phyloP scores from a whole-genome alignment of 2,797 vertebrate species.

The Ceyx erithaca region DNA sequence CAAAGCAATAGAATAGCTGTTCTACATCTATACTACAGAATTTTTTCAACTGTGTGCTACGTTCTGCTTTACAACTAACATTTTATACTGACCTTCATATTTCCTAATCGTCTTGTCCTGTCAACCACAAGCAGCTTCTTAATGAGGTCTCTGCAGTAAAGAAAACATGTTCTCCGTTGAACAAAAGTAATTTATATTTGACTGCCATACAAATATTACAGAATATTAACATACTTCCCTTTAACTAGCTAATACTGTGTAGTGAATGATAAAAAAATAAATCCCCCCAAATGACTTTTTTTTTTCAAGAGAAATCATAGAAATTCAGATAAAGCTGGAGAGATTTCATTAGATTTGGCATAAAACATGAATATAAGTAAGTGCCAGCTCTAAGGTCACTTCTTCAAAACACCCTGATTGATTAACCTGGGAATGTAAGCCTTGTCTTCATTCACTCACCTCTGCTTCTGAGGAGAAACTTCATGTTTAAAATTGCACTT shows the following conservation, averaged over 20 bases:
- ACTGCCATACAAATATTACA: background rate
- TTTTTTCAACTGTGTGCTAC: background rate
- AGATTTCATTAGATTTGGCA: background rate
- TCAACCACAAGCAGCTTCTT: conserved; percentile 96
- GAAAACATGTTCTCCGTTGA: conserved; percentile 3
- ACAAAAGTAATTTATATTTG: background rate
- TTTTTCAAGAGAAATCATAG: background rate
- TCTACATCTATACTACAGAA: background rate
- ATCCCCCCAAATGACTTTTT: background rate
- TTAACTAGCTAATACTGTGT: background rate
- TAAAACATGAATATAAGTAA: background rate
- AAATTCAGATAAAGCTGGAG: background rate
- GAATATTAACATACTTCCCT: background rate
- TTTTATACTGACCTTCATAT: conserved; percentile 91
- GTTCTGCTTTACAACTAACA: background rate
- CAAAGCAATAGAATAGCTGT: background rate
- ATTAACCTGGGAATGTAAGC: background rate
- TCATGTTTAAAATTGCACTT: background rate
- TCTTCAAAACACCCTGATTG: background rate
- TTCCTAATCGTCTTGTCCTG: conserved; percentile 90
- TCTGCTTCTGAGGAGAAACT: background rate
- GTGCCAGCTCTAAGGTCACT: background rate
- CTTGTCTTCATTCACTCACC: background rate
- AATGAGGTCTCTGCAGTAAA: conserved; percentile 90
- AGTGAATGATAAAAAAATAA: background rate